Conservation (phyloP, 64 coral and sea anemone genomes). For the Cladopsammia gracilis region DNA sequence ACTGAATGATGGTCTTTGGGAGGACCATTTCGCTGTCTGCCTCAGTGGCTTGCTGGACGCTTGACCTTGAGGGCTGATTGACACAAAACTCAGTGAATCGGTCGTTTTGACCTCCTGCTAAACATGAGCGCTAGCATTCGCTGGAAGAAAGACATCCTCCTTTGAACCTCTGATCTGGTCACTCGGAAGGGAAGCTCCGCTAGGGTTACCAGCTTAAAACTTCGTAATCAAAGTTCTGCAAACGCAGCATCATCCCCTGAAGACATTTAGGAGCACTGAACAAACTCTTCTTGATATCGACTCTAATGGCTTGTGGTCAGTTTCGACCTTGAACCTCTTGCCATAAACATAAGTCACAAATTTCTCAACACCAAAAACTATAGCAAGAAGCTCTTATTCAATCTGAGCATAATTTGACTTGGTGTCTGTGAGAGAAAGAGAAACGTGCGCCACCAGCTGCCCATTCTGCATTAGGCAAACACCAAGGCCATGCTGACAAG, state of each 20-base stretch:
- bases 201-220: background rate
- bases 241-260: slow-evolving; percentile 41
- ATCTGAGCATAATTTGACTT: slow-evolving; percentile 8
- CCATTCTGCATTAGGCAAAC: slow-evolving; percentile 44
- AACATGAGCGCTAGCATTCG: background rate
- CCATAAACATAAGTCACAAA: slow-evolving; percentile 9
- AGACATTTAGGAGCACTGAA: slow-evolving; percentile 5
- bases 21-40: background rate
- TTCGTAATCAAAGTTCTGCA: slow-evolving; percentile 57
- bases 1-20: background rate
- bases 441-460: slow-evolving; percentile 7
- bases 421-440: background rate
- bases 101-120: background rate
- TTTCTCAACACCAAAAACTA: slow-evolving; percentile 1
- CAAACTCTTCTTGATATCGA: slow-evolving; percentile 33
- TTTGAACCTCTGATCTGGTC: background rate
- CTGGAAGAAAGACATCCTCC: background rate
- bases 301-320: background rate
- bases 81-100: background rate
- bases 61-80: background rate
- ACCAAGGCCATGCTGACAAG: slow-evolving; percentile 37
- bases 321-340: slow-evolving; percentile 7
- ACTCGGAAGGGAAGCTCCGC: background rate
- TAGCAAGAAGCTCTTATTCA: background rate
- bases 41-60: background rate